phyloP scores from a whole-genome alignment of 2,113 vertebrate species.

The Sturnira hondurensis region DNA sequence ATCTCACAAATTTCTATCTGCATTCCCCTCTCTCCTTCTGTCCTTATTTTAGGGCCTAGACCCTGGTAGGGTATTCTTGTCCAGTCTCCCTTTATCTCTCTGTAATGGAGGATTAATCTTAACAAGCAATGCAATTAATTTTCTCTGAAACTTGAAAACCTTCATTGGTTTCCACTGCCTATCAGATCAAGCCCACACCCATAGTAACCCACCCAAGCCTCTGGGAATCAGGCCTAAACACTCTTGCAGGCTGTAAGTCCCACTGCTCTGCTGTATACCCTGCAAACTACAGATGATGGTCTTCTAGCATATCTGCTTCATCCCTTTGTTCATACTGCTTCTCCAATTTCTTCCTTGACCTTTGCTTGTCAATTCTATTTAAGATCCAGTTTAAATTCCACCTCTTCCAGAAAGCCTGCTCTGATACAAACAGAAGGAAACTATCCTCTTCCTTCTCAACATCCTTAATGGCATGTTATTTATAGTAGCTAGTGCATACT shows the following conservation, averaged over 20 bases:
- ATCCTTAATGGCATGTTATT: not conserved
- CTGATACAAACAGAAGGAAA: not conserved
- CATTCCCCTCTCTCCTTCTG: not conserved
- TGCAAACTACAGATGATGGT: not conserved
- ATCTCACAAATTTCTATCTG: not conserved
- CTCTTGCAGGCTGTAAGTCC: too few species aligned
- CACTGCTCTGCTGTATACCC: not conserved
- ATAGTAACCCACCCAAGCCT: not conserved
- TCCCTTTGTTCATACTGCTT: not conserved
- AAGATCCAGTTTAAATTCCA: not conserved
- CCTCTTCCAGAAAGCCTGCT: not conserved
- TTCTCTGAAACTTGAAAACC: not conserved
- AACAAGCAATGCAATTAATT: not conserved
- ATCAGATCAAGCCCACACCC: not conserved
- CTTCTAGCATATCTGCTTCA: not conserved
- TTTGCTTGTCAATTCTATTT: not conserved
- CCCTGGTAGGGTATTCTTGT: not conserved
- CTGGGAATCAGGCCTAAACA: not conserved
- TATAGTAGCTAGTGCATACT: not conserved
- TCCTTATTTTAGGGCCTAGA: not conserved
- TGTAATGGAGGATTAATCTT: not conserved
- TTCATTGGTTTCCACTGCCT: not conserved
- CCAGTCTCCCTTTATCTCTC: not conserved
- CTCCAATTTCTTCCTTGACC: not conserved
- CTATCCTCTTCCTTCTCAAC: not conserved